Evolutionary conservation across 2,797 vertebrate genomes (phyloP).

Genomic region (Pygocentrus nattereri): DNA sequence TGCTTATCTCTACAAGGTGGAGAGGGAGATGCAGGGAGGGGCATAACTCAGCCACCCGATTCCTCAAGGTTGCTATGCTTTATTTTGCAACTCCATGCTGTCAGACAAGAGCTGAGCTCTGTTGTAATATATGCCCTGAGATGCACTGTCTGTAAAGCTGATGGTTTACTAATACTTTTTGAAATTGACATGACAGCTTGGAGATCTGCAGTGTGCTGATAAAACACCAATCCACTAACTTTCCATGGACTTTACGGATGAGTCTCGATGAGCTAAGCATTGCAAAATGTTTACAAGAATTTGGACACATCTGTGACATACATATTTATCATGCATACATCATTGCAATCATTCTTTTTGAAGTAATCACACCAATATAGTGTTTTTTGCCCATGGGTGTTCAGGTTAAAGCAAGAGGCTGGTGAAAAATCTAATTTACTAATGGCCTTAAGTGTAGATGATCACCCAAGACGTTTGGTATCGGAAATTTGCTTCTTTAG

Average conservation of each 20-base stretch:
- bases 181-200: not conserved
- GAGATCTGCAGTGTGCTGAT: not conserved
- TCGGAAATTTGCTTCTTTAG: not conserved
- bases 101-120: not conserved
- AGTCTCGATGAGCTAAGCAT: not conserved
- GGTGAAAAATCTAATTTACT: not conserved
- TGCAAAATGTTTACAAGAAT: not conserved
- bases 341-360: too few species aligned
- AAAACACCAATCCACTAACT: not conserved
- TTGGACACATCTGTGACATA: not conserved
- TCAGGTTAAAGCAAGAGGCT: not conserved
- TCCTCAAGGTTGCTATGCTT: slow-evolving; percentile 67
- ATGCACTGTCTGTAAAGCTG: slow-evolving; percentile 16
- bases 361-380: too few species aligned
- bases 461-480: not conserved
- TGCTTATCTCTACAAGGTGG: slow-evolving; percentile 62
- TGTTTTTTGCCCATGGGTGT: too few species aligned
- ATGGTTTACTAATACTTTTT: slow-evolving; percentile 23
- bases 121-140: slow-evolving; percentile 21
- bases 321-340: too few species aligned
- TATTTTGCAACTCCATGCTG: slow-evolving; percentile 45
- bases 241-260: not conserved
- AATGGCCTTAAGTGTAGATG: too few species aligned
- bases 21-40: slow-evolving; percentile 30
- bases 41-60: slow-evolving; percentile 65